Evolutionary conservation across 2,888 invertebrate species (phyloP).

Genomic region (Drosophila paranaensis): DNA sequence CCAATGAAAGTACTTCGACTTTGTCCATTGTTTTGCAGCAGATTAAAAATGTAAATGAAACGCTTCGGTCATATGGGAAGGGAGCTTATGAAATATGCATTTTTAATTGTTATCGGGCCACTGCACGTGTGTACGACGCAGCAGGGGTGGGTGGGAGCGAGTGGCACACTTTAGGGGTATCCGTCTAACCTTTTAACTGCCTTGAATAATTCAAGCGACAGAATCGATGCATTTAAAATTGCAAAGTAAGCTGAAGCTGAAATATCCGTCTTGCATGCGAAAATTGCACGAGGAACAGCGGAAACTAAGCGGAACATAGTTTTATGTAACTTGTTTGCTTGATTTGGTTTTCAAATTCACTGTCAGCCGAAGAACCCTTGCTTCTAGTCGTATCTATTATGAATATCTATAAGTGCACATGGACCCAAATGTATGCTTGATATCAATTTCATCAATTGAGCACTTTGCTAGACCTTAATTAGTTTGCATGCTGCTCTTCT

Average conservation of each 20-base stretch:
- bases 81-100: conserved; percentile 1
- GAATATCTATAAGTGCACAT: background rate
- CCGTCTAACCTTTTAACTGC: background rate
- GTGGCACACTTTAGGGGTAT: too few species aligned
- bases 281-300: background rate
- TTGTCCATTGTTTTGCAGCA: background rate
- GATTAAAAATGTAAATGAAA: conserved; percentile 6
- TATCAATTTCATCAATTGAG: conserved; percentile 5
- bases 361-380: too few species aligned
- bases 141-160: too few species aligned
- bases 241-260: background rate
- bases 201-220: conserved; percentile 4
- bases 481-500: conserved; percentile 14
- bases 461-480: conserved; percentile 10
- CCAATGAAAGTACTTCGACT: background rate
- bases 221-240: conserved; percentile 12
- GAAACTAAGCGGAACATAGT: background rate
- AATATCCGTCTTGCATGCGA: background rate
- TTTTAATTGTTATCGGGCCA: background rate
- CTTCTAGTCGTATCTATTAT: too few species aligned
- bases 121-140: background rate
- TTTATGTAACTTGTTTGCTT: background rate
- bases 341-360: background rate
- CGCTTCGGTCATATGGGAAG: background rate
- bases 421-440: background rate